phyloP scores from a whole-genome alignment of 2,797 vertebrate genomes.

The Gymnoscopelus microlampas region DNA sequence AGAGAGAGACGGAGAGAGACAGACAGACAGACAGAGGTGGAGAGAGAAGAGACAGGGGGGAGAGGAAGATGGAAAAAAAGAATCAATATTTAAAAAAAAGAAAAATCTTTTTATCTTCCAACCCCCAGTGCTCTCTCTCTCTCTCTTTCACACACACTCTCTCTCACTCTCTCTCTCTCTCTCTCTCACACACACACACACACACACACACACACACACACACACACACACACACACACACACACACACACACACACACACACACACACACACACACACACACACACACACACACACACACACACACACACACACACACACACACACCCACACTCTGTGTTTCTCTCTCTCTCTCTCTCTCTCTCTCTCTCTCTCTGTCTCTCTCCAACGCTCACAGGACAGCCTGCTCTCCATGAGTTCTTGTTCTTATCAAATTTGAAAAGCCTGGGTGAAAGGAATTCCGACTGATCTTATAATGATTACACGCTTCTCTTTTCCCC shows the following conservation, averaged over 20 bases:
- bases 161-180: too few species aligned
- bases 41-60: slow-evolving; percentile 10
- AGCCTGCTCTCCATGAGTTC: slow-evolving; percentile 25
- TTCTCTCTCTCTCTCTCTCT: too few species aligned
- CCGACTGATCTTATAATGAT: slow-evolving; percentile 62
- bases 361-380: too few species aligned
- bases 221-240: slow-evolving; percentile 4
- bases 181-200: not conserved
- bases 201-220: slow-evolving; percentile 6
- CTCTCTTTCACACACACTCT: slow-evolving; percentile 18
- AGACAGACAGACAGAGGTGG: slow-evolving; percentile 19
- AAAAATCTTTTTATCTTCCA: slow-evolving; percentile 32
- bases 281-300: slow-evolving; percentile 11
- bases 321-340: too few species aligned
- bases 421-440: slow-evolving; percentile 63
- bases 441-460: slow-evolving; percentile 55
- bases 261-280: slow-evolving; percentile 3
- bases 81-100: slow-evolving; percentile 55
- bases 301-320: not conserved
- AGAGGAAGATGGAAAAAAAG: slow-evolving; percentile 34
- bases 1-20: not conserved
- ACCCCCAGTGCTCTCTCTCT: slow-evolving; percentile 12
- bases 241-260: not conserved
- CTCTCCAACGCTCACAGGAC: slow-evolving; percentile 37
- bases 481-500: slow-evolving; percentile 48